Percentiles rank a stretch among this genome's conserved stretches.
These are phyloP conservation scores for Dromococcyx pavoninus DNA, from an alignment of 2,797 vertebrate species.

Conservation along the genomic window DNA sequence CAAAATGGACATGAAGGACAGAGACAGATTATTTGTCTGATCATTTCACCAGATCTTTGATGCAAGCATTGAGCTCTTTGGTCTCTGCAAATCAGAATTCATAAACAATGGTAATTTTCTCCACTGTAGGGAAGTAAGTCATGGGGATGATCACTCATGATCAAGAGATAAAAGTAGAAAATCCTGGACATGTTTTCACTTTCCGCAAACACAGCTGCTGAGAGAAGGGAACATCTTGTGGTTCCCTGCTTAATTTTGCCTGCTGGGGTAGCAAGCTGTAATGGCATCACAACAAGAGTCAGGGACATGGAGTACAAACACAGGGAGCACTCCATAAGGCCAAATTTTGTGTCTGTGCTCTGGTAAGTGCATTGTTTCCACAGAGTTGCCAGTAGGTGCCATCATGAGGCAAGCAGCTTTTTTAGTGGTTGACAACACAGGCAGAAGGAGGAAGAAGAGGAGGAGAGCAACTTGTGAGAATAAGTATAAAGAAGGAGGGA, in stretches of 20 bases:
- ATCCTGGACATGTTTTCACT: not conserved
- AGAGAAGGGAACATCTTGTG: not conserved
- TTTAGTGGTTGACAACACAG: not conserved
- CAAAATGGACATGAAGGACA: not conserved
- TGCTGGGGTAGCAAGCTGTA: not conserved
- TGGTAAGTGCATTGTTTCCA: not conserved
- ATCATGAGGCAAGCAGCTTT: not conserved
- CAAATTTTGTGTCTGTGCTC: not conserved
- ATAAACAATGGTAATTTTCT: not conserved
- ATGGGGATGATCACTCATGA: not conserved
- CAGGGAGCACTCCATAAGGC: not conserved
- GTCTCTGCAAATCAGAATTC: not conserved
- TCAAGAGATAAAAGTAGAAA: not conserved
- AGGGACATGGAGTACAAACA: not conserved
- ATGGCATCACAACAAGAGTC: not conserved
- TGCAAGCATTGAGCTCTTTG: not conserved
- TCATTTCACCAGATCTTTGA: not conserved
- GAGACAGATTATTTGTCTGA: not conserved
- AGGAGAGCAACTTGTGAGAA: not conserved
- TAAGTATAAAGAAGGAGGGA: not conserved
- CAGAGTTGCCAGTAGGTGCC: not conserved
- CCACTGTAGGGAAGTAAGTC: not conserved
- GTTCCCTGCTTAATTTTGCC: not conserved
- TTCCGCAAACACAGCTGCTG: not conserved
- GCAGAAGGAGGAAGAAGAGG: not conserved